phyloP scores from a whole-genome alignment of 1,140 invertebrate species.

The Amphibalanus amphitrite region DNA sequence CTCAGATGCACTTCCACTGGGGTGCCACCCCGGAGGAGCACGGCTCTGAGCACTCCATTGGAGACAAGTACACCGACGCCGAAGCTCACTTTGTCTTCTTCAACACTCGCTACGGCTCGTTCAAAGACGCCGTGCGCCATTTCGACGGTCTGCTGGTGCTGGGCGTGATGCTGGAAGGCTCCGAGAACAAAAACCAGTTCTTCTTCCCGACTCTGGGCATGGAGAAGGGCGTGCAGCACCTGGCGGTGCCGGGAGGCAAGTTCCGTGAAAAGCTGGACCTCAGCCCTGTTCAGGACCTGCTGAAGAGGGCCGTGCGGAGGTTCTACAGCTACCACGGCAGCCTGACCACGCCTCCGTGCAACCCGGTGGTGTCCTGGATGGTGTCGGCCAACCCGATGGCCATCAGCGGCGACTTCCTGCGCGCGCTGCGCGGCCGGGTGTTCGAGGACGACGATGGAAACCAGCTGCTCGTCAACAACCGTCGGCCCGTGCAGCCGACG shows the following conservation, averaged over 20 bases:
- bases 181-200: background rate
- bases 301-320: background rate
- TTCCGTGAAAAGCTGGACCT: background rate
- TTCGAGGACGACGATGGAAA: slow-evolving; percentile 14
- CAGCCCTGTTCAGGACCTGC: background rate
- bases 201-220: background rate
- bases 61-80: slow-evolving; percentile 24
- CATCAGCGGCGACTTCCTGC: background rate
- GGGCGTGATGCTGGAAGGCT: slow-evolving; percentile 50
- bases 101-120: slow-evolving; percentile 48
- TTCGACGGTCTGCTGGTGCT: slow-evolving; percentile 57
- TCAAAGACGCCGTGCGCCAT: slow-evolving; percentile 46
- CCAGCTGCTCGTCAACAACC: slow-evolving; percentile 23
- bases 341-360: slow-evolving; percentile 27
- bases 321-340: slow-evolving; percentile 27
- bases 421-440: background rate
- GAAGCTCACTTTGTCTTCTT: slow-evolving; percentile 62
- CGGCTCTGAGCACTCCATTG: slow-evolving; percentile 38
- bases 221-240: background rate
- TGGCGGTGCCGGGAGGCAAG: background rate
- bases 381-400: slow-evolving; percentile 15
- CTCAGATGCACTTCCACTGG: slow-evolving; percentile 62
- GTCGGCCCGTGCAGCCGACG: slow-evolving; percentile 22
- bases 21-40: slow-evolving; percentile 25
- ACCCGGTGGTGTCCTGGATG: slow-evolving; percentile 28